Conservation (phyloP, 2,113 vertebrate genomes). For the Pagrus major region DNA sequence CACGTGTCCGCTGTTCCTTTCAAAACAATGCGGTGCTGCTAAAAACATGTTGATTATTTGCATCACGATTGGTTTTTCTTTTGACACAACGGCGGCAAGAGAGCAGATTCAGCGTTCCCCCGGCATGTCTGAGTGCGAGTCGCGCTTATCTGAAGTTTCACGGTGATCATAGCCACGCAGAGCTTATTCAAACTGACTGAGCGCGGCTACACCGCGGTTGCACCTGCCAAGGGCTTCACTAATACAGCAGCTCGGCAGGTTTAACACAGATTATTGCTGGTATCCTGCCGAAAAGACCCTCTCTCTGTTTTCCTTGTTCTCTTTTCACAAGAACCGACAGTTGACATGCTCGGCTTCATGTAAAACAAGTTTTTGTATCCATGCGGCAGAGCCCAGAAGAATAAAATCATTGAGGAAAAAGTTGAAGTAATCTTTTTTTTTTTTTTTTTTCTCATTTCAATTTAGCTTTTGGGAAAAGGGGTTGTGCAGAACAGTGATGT, state of each 20-base stretch:
- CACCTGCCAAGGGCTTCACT: conserved; percentile 54
- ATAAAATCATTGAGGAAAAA: conserved; percentile 29
- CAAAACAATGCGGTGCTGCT: not conserved
- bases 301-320: conserved; percentile 7
- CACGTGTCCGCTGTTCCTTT: not conserved
- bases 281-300: conserved; percentile 16
- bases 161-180: conserved; percentile 30
- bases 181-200: conserved; percentile 57
- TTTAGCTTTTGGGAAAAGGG: conserved; percentile 23
- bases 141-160: conserved; percentile 40
- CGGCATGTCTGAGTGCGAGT: not conserved
- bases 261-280: conserved; percentile 43
- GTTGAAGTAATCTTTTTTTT: conserved; percentile 12
- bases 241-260: conserved; percentile 47
- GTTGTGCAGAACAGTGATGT: conserved; percentile 28
- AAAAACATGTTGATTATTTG: conserved; percentile 27
- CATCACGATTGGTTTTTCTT: conserved; percentile 24
- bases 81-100: not conserved
- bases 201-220: conserved; percentile 27
- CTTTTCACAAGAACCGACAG: conserved; percentile 53
- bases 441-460: conserved; percentile 29
- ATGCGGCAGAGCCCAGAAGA: conserved; percentile 39
- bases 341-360: conserved; percentile 38
- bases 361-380: conserved; percentile 43
- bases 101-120: conserved; percentile 30